Base-by-base conservation (phyloP, 2,113 vertebrate species). In the Nerophis lumbriciformis region DNA sequence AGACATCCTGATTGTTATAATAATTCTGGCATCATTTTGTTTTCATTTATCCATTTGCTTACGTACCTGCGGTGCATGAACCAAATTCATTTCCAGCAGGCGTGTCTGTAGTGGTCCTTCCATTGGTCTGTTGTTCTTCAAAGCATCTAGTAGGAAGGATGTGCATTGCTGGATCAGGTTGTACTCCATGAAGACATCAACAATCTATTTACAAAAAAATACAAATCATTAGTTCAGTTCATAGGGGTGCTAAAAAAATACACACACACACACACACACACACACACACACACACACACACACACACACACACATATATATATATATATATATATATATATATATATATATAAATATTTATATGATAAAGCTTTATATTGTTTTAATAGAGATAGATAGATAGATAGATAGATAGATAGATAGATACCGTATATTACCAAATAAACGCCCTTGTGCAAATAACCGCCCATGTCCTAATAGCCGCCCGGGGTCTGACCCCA, bases 161-260 rank as follows among this genome's bases (percentile, higher is more conserved):
- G 97, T 98, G 75, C 97, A 99, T 82, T 99, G 97, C 89, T 99
- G 97, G 68, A 99, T 98, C 85, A 99, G 90, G 80, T 99, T 99
- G 86, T 98, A 99, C 75, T 99, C 97, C 97, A 99, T 98, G 80
- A 99, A 99, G 60, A 99, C 95, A 64, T 99, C 97, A 48, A 99
- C 97, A 76, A 99, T 98, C 97, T 99, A 85, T 12, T 72, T 15
- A 79, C 16, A 78, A 3, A 72, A 39, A 59, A 44, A 61, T 7
- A 50, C 13, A 48, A 35, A 49, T 3, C 6, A 19, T 1, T 1
- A 61, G 1, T 21, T 12, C 19, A 4, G 13, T 39, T 54, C 6
- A 55, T 10, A 28, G 28, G 28, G 28, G 28, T 28, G 28, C 28
- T 28, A 19, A 42, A 44, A 44, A 44, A n/a, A 44, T 9, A 44